These are phyloP conservation scores for Thaumatotibia leucotreta DNA, from an alignment of 1,140 invertebrate genomes.

Conservation along the genomic window DNA sequence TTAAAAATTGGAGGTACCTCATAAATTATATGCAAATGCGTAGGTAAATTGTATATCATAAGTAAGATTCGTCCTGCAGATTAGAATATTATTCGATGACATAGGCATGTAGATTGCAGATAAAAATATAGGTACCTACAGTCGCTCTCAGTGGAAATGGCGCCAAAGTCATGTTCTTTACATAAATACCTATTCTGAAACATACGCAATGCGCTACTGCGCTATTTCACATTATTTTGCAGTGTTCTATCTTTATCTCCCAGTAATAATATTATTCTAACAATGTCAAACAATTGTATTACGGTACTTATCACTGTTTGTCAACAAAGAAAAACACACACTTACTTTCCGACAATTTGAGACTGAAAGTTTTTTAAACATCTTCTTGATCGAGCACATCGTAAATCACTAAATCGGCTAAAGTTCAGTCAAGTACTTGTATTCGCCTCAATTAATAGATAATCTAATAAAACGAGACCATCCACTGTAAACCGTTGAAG, in stretches of 20 bases:
- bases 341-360: neutral
- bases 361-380: neutral
- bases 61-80: neutral
- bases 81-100: neutral
- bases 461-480: neutral
- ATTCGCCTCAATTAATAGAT: neutral
- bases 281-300: neutral
- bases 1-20: no score
- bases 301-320: neutral
- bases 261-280: neutral
- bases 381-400: neutral
- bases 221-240: neutral
- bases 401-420: neutral
- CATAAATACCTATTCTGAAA: no score
- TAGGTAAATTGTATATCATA: no score
- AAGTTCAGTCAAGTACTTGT: neutral
- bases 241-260: neutral
- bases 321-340: neutral
- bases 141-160: neutral
- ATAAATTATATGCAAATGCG: no score
- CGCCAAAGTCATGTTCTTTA: neutral
- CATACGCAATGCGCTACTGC: slow-evolving; percentile 2
- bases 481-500: neutral
- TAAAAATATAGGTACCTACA: neutral
- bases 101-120: neutral